Conservation (phyloP, 2,797 vertebrate species). For the Anabacerthia variegaticeps region DNA sequence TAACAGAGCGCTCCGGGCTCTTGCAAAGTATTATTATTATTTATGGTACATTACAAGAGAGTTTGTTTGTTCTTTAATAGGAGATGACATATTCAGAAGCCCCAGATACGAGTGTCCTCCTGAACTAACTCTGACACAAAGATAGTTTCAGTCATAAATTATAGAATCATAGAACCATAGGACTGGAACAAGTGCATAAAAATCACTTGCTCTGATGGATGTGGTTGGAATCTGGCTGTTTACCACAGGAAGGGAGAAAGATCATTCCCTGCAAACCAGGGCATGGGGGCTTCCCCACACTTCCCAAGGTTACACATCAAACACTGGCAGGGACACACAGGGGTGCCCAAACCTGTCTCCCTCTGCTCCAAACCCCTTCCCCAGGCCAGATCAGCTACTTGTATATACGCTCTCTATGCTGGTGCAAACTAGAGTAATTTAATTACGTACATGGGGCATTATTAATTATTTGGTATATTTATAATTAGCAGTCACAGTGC, state of each 20-base stretch:
- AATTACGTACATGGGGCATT: neutral
- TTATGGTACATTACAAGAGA: constrained; percentile 34
- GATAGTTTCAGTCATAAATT: constrained; percentile 4
- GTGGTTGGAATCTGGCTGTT: neutral
- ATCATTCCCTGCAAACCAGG: neutral
- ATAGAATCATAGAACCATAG: neutral
- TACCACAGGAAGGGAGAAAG: neutral
- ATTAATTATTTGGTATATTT: neutral
- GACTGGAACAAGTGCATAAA: neutral
- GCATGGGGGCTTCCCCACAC: neutral
- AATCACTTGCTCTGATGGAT: neutral
- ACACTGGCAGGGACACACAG: neutral
- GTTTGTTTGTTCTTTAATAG: constrained; percentile 28
- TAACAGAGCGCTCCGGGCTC: neutral
- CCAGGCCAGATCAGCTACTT: neutral
- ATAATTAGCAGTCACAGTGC: neutral
- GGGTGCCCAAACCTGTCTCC: neutral
- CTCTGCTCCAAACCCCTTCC: neutral
- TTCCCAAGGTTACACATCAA: neutral
- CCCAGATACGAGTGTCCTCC: constrained; percentile 12
- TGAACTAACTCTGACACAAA: constrained; percentile 37
- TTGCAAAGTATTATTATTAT: constrained; percentile 4
- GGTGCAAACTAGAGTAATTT: neutral
- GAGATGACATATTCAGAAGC: constrained; percentile 16
- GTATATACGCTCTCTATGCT: neutral